Evolutionary conservation across 1,140 invertebrate genomes (phyloP).

Genomic region (Scaptomyza hsui): DNA sequence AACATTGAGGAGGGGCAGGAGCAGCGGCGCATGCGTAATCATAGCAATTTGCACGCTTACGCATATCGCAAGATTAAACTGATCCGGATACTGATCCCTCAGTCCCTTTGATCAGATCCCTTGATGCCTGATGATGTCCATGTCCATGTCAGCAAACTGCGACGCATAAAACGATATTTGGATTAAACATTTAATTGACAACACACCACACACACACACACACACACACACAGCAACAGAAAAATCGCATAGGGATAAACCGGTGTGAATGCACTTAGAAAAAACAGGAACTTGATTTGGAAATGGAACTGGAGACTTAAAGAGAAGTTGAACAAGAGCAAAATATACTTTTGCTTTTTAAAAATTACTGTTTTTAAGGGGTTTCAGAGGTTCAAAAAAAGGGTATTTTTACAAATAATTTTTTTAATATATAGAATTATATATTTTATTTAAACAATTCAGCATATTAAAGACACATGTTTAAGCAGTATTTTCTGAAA

Average conservation of each 20-base stretch:
- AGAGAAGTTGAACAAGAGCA: too few species aligned
- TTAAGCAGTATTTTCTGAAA: too few species aligned
- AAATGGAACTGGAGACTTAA: too few species aligned
- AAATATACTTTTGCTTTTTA: too few species aligned
- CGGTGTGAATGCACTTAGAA: slow-evolving; percentile 49
- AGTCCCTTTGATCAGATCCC: slow-evolving; percentile 34
- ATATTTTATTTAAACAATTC: too few species aligned
- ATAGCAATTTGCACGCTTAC: slow-evolving; percentile 80
- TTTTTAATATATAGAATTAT: too few species aligned
- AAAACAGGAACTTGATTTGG: neutral
- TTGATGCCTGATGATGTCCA: slow-evolving; percentile 22
- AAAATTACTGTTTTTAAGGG: too few species aligned
- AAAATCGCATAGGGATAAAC: slow-evolving; percentile 39
- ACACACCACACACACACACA: slow-evolving; percentile 28
- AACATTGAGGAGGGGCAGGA: slow-evolving; percentile 10
- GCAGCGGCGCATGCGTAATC: slow-evolving; percentile 62
- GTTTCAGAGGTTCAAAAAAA: too few species aligned
- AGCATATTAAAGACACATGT: too few species aligned
- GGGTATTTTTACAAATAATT: too few species aligned
- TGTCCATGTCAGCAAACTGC: slow-evolving; percentile 42
- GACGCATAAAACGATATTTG: slow-evolving; percentile 76
- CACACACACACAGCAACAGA: neutral
- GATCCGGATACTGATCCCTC: slow-evolving; percentile 68
- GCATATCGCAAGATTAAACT: slow-evolving; percentile 79
- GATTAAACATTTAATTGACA: slow-evolving; percentile 79